Evolutionary conservation across 1,140 invertebrate species (phyloP).

Genomic region (Heliconius nattereri): DNA sequence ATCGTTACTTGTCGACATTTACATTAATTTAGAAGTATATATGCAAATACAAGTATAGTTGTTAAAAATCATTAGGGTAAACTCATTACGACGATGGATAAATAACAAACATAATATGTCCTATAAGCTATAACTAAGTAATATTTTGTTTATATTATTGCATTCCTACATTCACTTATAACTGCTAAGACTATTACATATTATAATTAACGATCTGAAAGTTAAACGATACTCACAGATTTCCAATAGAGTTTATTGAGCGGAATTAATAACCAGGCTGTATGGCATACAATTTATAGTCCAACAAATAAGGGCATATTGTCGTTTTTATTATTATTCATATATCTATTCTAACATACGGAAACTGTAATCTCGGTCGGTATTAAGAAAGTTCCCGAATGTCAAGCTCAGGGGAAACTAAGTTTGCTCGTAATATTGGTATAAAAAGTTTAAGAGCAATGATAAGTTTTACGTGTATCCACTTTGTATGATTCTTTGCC

Average conservation of each 20-base stretch:
- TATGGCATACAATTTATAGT: slow-evolving; percentile 65
- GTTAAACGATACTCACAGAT: slow-evolving; percentile 39
- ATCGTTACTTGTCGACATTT: background rate
- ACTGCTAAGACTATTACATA: slow-evolving; percentile 29
- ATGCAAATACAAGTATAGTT: background rate
- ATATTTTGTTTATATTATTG: background rate
- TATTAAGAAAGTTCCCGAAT: slow-evolving; percentile 78
- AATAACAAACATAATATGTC: background rate
- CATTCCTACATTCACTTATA: slow-evolving; percentile 7
- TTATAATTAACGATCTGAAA: slow-evolving; percentile 28
- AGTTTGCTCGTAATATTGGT: slow-evolving; percentile 67
- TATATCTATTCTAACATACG: slow-evolving; percentile 63
- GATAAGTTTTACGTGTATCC: slow-evolving; percentile 57
- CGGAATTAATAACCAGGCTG: slow-evolving; percentile 71
- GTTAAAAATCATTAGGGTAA: background rate
- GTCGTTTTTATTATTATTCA: slow-evolving; percentile 75
- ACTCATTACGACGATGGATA: background rate
- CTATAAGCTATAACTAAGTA: background rate
- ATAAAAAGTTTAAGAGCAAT: slow-evolving; percentile 66
- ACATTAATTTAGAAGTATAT: background rate
- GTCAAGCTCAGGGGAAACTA: slow-evolving; percentile 65
- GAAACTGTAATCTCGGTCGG: slow-evolving; percentile 64
- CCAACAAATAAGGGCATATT: slow-evolving; percentile 72
- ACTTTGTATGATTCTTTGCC: slow-evolving; percentile 19
- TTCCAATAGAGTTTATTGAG: slow-evolving; percentile 67